These are phyloP conservation scores for Berghia stephanieae DNA, from an alignment of 1,140 invertebrate species.

Conservation along the genomic window DNA sequence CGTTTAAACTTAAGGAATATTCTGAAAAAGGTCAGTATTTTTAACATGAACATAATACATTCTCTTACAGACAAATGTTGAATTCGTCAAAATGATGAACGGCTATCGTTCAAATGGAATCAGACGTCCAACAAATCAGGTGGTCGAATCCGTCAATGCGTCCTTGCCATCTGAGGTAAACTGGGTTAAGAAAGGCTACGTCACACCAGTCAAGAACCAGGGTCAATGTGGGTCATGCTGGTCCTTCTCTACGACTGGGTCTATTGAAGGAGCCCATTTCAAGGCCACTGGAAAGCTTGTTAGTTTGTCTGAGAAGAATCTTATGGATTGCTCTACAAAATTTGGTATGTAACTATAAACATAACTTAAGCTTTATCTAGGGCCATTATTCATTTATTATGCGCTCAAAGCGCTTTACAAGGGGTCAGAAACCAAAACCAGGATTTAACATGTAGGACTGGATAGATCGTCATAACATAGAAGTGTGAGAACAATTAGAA, in stretches of 20 bases:
- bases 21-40: too few relatives aligned
- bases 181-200: conserved; percentile 57
- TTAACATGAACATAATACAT: too few relatives aligned
- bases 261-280: conserved; percentile 95
- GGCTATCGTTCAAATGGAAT: conserved; percentile 34
- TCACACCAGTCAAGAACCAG: conserved; percentile 56
- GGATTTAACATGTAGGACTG: too few relatives aligned
- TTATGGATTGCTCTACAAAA: conserved; percentile 87
- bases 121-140: conserved; percentile 18
- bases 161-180: conserved; percentile 49
- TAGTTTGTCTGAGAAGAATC: conserved; percentile 95
- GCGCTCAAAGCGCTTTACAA: too few relatives aligned
- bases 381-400: too few relatives aligned
- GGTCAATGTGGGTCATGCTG: conserved; percentile 53
- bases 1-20: too few relatives aligned
- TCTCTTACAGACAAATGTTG: conserved; percentile 43
- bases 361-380: neutral
- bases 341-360: conserved; percentile 64
- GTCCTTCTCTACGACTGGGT: conserved; percentile 75
- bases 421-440: too few relatives aligned
- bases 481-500: too few relatives aligned
- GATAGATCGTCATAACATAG: too few relatives aligned
- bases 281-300: conserved; percentile 84
- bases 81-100: conserved; percentile 52
- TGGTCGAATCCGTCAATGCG: conserved; percentile 34